A percentile compares a stretch with the other conserved stretches of the same genome.
These are phyloP conservation scores for Alosa alosa DNA, from an alignment of 2,113 vertebrate genomes.

Conservation along the genomic window DNA sequence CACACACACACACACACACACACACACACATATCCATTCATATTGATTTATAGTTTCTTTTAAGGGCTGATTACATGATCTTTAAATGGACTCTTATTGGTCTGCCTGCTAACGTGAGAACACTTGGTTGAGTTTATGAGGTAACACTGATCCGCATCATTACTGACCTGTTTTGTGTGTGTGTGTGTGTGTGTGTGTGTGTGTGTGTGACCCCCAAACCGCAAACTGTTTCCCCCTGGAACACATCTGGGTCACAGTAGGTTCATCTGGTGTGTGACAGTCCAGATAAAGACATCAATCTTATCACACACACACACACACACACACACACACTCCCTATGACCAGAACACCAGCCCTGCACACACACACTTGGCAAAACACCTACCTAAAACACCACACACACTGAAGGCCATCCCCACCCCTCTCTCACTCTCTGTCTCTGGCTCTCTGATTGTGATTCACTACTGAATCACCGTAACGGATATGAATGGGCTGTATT, in stretches of 20 bases:
- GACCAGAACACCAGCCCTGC: background rate
- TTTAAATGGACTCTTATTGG: constrained; percentile 1
- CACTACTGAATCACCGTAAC: background rate
- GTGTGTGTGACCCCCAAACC: background rate
- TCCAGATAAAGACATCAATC: background rate
- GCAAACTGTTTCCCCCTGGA: background rate
- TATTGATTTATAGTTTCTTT: constrained; percentile 1
- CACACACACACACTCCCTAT: background rate
- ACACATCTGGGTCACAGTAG: background rate
- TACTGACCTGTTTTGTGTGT: background rate
- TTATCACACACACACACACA: background rate
- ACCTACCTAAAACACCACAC: background rate
- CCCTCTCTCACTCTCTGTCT: background rate
- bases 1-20: background rate
- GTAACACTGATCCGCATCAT: constrained; percentile 7
- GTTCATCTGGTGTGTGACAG: background rate
- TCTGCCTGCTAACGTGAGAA: background rate
- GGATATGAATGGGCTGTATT: background rate
- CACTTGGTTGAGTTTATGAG: background rate
- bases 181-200: constrained; percentile 8
- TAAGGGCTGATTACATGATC: background rate
- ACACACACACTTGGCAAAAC: background rate
- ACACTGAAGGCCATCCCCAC: background rate
- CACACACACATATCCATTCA: constrained; percentile 7
- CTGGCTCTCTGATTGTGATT: background rate